Evolutionary conservation across 2,888 invertebrate genomes (phyloP).

Genomic region (Himalopsyche tibetana): DNA sequence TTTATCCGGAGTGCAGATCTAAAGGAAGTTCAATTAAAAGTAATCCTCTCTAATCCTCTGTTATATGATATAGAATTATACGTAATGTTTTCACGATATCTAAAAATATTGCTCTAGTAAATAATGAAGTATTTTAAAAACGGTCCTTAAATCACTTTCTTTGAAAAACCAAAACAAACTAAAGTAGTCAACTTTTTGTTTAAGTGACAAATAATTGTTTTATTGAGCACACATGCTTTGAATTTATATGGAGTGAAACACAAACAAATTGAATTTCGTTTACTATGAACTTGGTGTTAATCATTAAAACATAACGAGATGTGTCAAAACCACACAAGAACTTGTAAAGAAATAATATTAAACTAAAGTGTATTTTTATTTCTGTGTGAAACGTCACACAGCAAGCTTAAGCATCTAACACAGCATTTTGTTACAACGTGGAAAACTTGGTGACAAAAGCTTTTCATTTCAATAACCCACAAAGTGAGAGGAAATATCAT

Average conservation of each 20-base stretch:
- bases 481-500: conserved; percentile 57
- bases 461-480: conserved; percentile 52
- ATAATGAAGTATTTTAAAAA: too few relatives aligned
- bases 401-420: conserved; percentile 49
- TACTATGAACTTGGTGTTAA: conserved; percentile 46
- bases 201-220: too few relatives aligned
- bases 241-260: neutral
- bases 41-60: too few relatives aligned
- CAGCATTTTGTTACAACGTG: conserved; percentile 33
- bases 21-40: too few relatives aligned
- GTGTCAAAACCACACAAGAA: conserved; percentile 56
- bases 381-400: conserved; percentile 10
- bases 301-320: conserved; percentile 51
- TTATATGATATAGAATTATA: too few relatives aligned
- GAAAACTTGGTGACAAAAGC: conserved; percentile 49
- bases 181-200: too few relatives aligned
- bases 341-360: conserved; percentile 53
- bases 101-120: too few relatives aligned
- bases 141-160: too few relatives aligned
- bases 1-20: too few relatives aligned
- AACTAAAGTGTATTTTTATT: conserved; percentile 50
- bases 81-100: too few relatives aligned
- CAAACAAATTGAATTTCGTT: conserved; percentile 34
- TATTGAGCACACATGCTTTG: too few relatives aligned
- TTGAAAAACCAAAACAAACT: too few relatives aligned